Evolutionary conservation across 1,140 invertebrate genomes (phyloP).

Genomic region (Drosophila lacertosa): DNA sequence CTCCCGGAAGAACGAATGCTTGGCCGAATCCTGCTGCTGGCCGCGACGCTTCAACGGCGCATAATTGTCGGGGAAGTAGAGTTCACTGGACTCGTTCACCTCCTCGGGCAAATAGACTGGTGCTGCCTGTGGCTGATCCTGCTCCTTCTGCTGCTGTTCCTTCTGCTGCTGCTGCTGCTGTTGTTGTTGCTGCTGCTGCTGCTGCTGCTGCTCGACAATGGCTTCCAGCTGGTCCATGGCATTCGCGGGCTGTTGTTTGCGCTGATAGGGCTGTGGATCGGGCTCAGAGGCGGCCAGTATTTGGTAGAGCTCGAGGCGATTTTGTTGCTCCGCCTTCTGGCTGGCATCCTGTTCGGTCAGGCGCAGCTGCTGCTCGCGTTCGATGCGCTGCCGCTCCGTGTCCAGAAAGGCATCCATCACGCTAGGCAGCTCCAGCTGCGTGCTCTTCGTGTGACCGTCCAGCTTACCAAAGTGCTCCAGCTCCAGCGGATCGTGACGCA

Average conservation of each 20-base stretch:
- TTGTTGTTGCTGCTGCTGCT: conserved; percentile 44
- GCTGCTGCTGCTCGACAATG: conserved; percentile 68
- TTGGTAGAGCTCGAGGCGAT: conserved; percentile 73
- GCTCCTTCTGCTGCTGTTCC: conserved; percentile 33
- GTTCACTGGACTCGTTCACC: conserved; percentile 74
- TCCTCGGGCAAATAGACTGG: conserved; percentile 70
- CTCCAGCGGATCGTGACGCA: conserved; percentile 73
- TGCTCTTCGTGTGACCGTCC: conserved; percentile 54
- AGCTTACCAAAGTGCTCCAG: conserved; percentile 73
- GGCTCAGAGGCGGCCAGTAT: conserved; percentile 77
- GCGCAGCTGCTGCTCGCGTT: conserved; percentile 60
- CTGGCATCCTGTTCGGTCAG: conserved; percentile 50
- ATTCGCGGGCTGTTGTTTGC: conserved; percentile 55
- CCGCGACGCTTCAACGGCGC: conserved; percentile 61
- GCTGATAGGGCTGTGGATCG: conserved; percentile 76
- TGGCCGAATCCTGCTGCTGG: conserved; percentile 8
- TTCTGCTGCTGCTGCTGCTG: conserved; percentile 11
- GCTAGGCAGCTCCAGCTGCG: conserved; percentile 65
- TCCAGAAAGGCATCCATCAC: conserved; percentile 77
- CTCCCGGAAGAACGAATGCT: conserved; percentile 76
- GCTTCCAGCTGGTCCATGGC: conserved; percentile 76
- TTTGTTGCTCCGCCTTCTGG: conserved; percentile 56
- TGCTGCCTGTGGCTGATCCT: conserved; percentile 38
- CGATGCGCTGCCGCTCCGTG: conserved; percentile 69
- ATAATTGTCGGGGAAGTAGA: conserved; percentile 78